Percentiles rank a stretch among this genome's conserved stretches.
These are phyloP conservation scores for Zygogramma bicolorata DNA, from an alignment of 2,888 invertebrate genomes.

Conservation along the genomic window DNA sequence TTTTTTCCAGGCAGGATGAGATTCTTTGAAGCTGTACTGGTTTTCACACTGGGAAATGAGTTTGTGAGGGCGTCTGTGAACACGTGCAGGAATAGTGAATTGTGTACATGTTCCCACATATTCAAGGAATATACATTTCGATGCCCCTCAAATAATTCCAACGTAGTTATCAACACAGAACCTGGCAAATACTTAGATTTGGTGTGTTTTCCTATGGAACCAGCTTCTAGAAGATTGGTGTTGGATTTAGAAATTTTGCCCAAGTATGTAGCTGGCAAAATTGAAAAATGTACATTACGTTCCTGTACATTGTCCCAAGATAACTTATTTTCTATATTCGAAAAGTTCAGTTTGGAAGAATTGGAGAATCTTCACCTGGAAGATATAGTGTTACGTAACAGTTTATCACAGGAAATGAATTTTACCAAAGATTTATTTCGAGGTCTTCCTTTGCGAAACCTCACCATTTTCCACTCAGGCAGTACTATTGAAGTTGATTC, in stretches of 20 bases:
- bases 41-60: background rate
- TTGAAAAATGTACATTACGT: slow-evolving; percentile 69
- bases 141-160: slow-evolving; percentile 35
- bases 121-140: slow-evolving; percentile 48
- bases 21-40: background rate
- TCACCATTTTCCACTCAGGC: background rate
- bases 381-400: background rate
- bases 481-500: slow-evolving; percentile 38
- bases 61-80: background rate
- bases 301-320: slow-evolving; percentile 69
- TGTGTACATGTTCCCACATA: slow-evolving; percentile 43
- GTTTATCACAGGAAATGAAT: background rate
- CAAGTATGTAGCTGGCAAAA: slow-evolving; percentile 66
- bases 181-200: slow-evolving; percentile 41
- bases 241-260: slow-evolving; percentile 68
- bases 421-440: slow-evolving; percentile 19
- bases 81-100: slow-evolving; percentile 17
- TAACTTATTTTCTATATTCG: slow-evolving; percentile 68
- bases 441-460: slow-evolving; percentile 10
- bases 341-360: slow-evolving; percentile 63
- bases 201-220: slow-evolving; percentile 36
- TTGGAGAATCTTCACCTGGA: background rate
- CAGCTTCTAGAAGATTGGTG: no score
- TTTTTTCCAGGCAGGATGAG: slow-evolving; percentile 2
- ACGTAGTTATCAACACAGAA: slow-evolving; percentile 35